Conservation (phyloP, 37 sponge, comb jelly and placozoan genomes). For the Hexactinellida sp. region DNA sequence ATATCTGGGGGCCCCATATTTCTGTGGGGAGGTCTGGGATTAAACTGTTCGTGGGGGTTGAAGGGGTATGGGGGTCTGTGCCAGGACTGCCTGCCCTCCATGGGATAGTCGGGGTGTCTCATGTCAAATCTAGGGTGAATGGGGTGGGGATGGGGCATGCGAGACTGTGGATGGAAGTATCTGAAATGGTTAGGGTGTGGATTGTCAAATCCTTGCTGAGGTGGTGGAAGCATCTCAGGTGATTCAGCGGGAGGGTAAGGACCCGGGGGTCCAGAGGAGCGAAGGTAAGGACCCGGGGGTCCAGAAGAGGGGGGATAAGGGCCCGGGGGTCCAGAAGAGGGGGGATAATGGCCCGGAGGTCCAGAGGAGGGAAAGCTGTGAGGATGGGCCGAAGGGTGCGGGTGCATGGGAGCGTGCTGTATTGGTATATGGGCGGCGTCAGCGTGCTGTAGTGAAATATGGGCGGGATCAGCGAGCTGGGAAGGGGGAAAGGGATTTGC, state of each 20-base stretch:
- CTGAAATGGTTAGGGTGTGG: neutral
- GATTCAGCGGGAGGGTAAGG: neutral
- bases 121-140: neutral
- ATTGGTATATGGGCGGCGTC: neutral
- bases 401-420: neutral
- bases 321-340: neutral
- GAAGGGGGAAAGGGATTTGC: neutral
- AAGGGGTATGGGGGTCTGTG: neutral
- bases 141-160: neutral
- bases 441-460: neutral
- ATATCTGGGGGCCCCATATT: neutral
- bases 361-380: neutral
- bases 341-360: constrained; percentile 1
- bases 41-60: neutral
- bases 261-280: neutral
- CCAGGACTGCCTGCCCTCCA: neutral
- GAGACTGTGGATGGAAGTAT: neutral
- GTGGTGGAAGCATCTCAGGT: neutral
- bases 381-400: neutral
- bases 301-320: neutral
- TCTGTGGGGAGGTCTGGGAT: neutral
- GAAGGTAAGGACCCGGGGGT: constrained; percentile 10
- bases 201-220: neutral
- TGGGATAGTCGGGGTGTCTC: neutral
- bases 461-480: constrained; percentile 14